Percentiles rank a stretch among this genome's conserved stretches.
Evolutionary conservation across 1,140 invertebrate species (phyloP).

Genomic region (Cotesia glomerata): DNA sequence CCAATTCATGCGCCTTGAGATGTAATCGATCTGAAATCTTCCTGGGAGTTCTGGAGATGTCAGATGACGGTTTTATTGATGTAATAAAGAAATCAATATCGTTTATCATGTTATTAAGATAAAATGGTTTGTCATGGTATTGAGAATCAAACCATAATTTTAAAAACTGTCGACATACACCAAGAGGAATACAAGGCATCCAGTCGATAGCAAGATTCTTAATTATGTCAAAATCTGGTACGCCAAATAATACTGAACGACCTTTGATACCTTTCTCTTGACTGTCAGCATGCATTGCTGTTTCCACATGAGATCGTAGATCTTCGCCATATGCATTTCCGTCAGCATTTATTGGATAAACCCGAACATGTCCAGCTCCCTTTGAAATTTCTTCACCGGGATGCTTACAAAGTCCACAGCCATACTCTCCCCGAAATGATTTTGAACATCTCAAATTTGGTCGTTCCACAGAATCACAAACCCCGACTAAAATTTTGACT

Average conservation of each 20-base stretch:
- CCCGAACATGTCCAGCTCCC: conserved; percentile 24
- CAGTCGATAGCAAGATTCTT: conserved; percentile 36
- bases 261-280: neutral
- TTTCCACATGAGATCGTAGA: conserved; percentile 31
- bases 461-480: conserved; percentile 39
- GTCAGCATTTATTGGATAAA: conserved; percentile 33
- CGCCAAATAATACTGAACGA: neutral
- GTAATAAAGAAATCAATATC: conserved; percentile 9
- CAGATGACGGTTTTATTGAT: conserved; percentile 20
- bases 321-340: conserved; percentile 32
- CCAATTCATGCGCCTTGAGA: too few relatives aligned
- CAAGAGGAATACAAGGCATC: conserved; percentile 44
- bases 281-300: neutral
- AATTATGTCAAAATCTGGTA: conserved; percentile 38
- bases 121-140: conserved; percentile 28
- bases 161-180: conserved; percentile 39
- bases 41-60: conserved; percentile 39
- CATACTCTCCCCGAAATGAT: conserved; percentile 43
- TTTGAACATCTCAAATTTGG: conserved; percentile 30
- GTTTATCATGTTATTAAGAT: conserved; percentile 15
- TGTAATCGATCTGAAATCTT: conserved; percentile 34
- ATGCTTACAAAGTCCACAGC: conserved; percentile 43
- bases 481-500: conserved; percentile 24
- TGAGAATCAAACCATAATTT: conserved; percentile 38
- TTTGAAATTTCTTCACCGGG: conserved; percentile 32